A percentile compares a stretch with the other conserved stretches of the same genome.
Conservation (phyloP, 2,797 vertebrate genomes). For the Carduelis carduelis region DNA sequence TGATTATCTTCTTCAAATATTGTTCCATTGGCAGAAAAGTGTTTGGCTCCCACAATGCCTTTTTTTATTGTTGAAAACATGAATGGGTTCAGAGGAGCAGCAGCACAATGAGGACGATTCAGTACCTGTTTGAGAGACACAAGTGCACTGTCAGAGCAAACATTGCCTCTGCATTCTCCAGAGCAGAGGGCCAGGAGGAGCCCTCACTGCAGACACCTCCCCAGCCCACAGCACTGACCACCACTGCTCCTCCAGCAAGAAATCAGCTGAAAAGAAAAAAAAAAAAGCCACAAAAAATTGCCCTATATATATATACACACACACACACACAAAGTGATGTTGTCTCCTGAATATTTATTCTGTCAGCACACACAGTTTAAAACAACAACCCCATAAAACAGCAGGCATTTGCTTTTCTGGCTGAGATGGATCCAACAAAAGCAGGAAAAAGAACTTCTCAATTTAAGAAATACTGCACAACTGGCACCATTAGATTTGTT, state of each 20-base stretch:
- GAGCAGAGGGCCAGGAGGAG: not conserved
- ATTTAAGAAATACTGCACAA: not conserved
- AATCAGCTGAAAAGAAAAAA: not conserved
- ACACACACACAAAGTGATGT: not conserved
- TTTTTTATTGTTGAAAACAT: not conserved
- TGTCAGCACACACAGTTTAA: not conserved
- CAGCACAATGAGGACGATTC: conserved; percentile 25
- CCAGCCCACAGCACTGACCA: not conserved
- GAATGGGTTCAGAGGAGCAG: not conserved
- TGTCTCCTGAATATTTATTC: not conserved
- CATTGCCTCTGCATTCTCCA: not conserved
- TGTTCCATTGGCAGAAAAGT: not conserved
- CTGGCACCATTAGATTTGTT: not conserved
- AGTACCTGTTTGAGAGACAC: not conserved
- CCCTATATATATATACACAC: not conserved
- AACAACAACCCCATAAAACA: not conserved
- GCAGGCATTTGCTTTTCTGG: not conserved
- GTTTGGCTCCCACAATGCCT: conserved; percentile 10
- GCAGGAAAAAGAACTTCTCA: not conserved
- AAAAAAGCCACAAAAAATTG: not conserved
- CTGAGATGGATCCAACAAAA: not conserved
- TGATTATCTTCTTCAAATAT: conserved; percentile 55
- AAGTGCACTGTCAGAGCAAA: not conserved
- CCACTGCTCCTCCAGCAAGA: not conserved
- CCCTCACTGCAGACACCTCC: not conserved